Evolutionary conservation across 2,113 vertebrate species (phyloP).

Genomic region (Eonycteris spelaea): DNA sequence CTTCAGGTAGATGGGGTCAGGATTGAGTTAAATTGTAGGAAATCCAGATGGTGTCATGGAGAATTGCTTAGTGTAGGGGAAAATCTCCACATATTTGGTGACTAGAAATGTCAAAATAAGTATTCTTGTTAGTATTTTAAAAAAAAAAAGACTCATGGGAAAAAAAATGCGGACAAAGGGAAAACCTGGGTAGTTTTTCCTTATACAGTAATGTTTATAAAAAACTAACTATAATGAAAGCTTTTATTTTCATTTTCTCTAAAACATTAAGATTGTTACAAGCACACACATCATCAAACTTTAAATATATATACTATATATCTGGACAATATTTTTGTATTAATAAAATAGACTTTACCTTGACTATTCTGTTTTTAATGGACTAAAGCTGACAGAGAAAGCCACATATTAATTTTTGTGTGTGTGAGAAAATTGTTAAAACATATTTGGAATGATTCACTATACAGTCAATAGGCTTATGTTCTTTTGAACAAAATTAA

Average conservation of each 20-base stretch:
- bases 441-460: slow-evolving; percentile 42
- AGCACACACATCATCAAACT: not conserved
- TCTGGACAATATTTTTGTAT: slow-evolving; percentile 58
- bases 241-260: not conserved
- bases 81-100: not conserved
- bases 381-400: slow-evolving; percentile 54
- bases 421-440: slow-evolving; percentile 32
- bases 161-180: not conserved
- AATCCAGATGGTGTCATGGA: not conserved
- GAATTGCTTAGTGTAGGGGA: not conserved
- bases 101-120: not conserved
- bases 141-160: not conserved
- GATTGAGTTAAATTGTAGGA: not conserved
- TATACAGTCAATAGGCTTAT: slow-evolving; percentile 19
- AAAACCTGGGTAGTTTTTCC: not conserved
- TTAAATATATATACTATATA: not conserved
- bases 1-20: not conserved
- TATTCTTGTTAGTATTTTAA: not conserved
- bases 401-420: slow-evolving; percentile 21
- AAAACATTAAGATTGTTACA: slow-evolving; percentile 31
- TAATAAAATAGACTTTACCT: slow-evolving; percentile 25
- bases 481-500: slow-evolving; percentile 56
- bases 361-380: slow-evolving; percentile 56
- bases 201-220: not conserved
- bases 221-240: slow-evolving; percentile 23